Percentiles rank a stretch among this genome's conserved stretches.
These are phyloP conservation scores for Harpegnathos saltator DNA, from an alignment of 1,140 invertebrate species.

Conservation along the genomic window DNA sequence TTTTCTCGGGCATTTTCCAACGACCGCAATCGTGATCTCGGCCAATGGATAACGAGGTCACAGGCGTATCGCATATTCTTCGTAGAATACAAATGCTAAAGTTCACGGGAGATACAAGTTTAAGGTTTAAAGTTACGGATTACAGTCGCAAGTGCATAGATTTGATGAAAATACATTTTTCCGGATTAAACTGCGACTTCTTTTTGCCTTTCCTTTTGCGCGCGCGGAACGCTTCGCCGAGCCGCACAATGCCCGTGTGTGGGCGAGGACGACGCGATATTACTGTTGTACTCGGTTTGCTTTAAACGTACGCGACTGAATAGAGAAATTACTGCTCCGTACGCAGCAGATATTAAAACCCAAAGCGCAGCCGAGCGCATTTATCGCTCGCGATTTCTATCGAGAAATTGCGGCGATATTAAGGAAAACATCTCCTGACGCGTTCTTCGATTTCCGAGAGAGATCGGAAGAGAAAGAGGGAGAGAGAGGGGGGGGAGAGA, in stretches of 20 bases:
- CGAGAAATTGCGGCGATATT: conserved; percentile 26
- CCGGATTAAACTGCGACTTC: no score
- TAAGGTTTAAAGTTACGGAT: no score
- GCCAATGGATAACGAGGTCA: not conserved
- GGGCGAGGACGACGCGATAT: not conserved
- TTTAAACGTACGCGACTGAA: no score
- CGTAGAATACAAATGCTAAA: not conserved
- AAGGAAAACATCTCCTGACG: conserved; percentile 43
- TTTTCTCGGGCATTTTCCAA: not conserved
- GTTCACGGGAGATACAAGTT: not conserved
- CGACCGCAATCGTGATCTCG: not conserved
- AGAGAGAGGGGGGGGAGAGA: no score
- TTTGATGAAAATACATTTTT: conserved; percentile 10
- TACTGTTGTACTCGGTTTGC: not conserved
- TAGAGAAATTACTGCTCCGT: not conserved
- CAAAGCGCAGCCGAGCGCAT: conserved; percentile 2
- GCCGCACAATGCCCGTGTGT: not conserved
- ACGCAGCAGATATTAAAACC: conserved; percentile 3
- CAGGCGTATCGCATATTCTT: not conserved
- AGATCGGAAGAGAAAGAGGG: no score
- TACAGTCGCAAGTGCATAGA: not conserved
- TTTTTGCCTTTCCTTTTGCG: no score
- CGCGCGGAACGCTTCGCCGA: not conserved
- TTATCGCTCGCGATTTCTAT: conserved; percentile 4
- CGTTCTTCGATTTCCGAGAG: conserved; percentile 35